Evolutionary conservation across 2,797 vertebrate genomes (phyloP).

Genomic region (Siniperca obscura): DNA sequence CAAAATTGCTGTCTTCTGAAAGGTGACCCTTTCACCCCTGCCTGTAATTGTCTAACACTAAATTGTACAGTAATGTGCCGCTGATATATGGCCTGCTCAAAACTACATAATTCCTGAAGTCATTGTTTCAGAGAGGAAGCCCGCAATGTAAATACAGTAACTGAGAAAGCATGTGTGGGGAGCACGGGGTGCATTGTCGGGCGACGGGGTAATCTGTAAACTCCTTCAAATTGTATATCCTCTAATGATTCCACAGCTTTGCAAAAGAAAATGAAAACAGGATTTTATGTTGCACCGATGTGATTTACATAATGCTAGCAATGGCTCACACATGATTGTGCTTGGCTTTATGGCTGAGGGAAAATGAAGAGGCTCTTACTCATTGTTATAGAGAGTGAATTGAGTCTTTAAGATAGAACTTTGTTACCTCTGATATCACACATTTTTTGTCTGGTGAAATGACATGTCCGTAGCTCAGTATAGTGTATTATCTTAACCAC

Average conservation of each 20-base stretch:
- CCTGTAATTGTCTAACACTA: conserved; percentile 84
- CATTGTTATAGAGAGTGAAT: conserved; percentile 78
- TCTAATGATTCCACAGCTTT: conserved; percentile 83
- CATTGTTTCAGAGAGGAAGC: conserved; percentile 98
- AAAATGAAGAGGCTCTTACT: conserved; percentile 78
- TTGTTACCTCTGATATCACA: conserved; percentile 72
- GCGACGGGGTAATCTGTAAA: conserved; percentile 76
- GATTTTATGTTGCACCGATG: conserved; percentile 79
- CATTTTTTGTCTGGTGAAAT: conserved; percentile 61
- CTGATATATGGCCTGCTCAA: conserved; percentile 74
- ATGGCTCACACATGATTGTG: conserved; percentile 83
- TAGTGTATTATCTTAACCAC: conserved; percentile 59
- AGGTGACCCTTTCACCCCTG: conserved; percentile 83
- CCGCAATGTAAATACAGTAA: conserved; percentile 95
- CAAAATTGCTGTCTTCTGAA: conserved; percentile 81
- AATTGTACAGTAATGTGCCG: conserved; percentile 78
- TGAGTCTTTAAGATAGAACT: conserved; percentile 81
- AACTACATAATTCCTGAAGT: conserved; percentile 86
- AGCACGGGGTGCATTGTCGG: conserved; percentile 83
- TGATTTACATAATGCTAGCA: conserved; percentile 84
- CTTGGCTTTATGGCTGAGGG: conserved; percentile 79
- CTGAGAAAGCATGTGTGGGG: conserved; percentile 93
- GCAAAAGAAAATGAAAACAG: conserved; percentile 85
- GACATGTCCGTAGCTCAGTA: conserved; percentile 32
- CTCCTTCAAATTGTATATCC: conserved; percentile 81